These are phyloP conservation scores for Galeruca laticollis DNA, from an alignment of 2,888 invertebrate genomes.

Conservation along the genomic window DNA sequence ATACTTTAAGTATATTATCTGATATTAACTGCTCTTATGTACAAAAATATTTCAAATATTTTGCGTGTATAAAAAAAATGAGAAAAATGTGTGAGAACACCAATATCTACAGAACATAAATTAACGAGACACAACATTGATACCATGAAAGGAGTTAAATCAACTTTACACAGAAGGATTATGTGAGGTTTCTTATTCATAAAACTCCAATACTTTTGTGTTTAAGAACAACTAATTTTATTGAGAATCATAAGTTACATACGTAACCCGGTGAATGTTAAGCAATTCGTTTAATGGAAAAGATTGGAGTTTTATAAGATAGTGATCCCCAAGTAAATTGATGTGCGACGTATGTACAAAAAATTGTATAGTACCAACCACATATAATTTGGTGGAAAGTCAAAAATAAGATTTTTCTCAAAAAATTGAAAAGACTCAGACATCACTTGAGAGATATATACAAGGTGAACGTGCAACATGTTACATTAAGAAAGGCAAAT, in stretches of 20 bases:
- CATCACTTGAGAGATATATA: conserved; percentile 28
- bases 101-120: conserved; percentile 50
- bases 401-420: conserved; percentile 15
- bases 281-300: no score
- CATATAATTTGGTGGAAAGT: conserved; percentile 9
- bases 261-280: neutral
- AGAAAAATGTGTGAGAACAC: conserved; percentile 49
- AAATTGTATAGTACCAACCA: conserved; percentile 23
- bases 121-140: conserved; percentile 36
- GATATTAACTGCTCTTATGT: conserved; percentile 26
- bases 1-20: neutral
- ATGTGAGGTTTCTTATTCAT: conserved; percentile 1
- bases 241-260: neutral
- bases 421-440: conserved; percentile 31
- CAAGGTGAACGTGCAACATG: conserved; percentile 29
- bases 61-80: conserved; percentile 37
- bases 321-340: neutral
- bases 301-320: conserved; percentile 17
- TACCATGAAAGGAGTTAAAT: conserved; percentile 25
- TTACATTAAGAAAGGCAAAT: conserved; percentile 11
- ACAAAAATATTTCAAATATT: conserved; percentile 54
- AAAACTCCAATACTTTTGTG: conserved; percentile 14
- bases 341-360: conserved; percentile 2
- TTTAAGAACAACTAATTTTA: neutral
- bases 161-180: conserved; percentile 5